Evolutionary conservation across 2,113 vertebrate genomes (phyloP), one percentile per base, ranked within the genome.

Genomic region (Struthio camelus): DNA sequence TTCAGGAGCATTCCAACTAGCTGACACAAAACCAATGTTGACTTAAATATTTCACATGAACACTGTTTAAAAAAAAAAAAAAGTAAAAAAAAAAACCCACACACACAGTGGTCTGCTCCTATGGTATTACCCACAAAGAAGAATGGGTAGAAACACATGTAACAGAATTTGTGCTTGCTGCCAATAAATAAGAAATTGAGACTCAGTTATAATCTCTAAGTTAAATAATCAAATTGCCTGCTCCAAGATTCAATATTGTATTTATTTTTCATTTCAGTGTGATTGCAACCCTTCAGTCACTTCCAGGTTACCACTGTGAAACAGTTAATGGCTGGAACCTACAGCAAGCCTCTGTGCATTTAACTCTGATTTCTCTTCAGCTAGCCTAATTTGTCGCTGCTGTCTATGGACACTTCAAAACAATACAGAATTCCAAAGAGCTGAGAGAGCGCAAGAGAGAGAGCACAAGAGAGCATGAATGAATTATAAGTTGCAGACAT

Each of bases 331-430:
- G 16, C 46, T 20, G 51, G 23, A 61, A 40, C 8, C 25, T 27
- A 77, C 8, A 67, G 48, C 10, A 91, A 87, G 28, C 30, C 23
- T 80, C 62, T 70, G 17, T 13, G 25, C 42, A 36, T 85, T 93
- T 80, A 93, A 95, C 75, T 54, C 46, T 62, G 36, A 67, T 83
- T 27, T 80, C 48, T 94, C 71, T 73, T 46, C 64, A 83, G 69
- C 50, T 30, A 53, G 42, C 54, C 87, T 69, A 54, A 85, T 83
- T 93, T 71, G 58, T 67, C 91, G 75, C 85, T 85, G 58, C 70
- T 67, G 6, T 44, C 64, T 64, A 71, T 2, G 4, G 44, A 80
- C 67, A 34, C 51, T 83, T n/a, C 67, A 80, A 80, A 90, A 70
- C 40, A 48, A 36, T 23, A 28, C 44, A 75, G 79, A 94, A 95